Conservation (phyloP, 1,140 invertebrate species). For the Cydia fagiglandana region DNA sequence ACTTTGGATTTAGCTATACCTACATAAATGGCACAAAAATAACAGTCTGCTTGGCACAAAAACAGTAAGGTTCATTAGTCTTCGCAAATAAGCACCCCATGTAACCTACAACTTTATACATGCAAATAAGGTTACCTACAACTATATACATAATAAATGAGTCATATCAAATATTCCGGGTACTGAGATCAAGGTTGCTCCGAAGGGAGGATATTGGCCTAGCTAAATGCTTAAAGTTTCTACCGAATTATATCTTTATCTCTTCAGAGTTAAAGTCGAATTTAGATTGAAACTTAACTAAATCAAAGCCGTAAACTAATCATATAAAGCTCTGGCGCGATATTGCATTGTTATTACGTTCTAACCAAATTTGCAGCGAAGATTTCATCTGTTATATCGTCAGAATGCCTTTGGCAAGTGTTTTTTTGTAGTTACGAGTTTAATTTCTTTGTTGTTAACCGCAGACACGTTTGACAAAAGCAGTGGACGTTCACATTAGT, state of each 20-base stretch:
- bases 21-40: neutral
- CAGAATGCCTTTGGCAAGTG: neutral
- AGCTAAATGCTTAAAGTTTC: conserved; percentile 36
- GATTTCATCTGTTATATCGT: neutral
- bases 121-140: conserved; percentile 34
- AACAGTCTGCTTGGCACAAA: neutral
- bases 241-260: neutral
- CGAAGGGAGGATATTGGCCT: conserved; percentile 51
- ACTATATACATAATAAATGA: conserved; percentile 40
- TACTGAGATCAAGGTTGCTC: conserved; percentile 48
- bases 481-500: neutral
- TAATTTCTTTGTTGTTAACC: conserved; percentile 1
- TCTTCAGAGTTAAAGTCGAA: conserved; percentile 10
- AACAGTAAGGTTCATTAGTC: neutral
- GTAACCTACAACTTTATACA: conserved; percentile 27
- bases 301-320: conserved; percentile 21
- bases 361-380: conserved; percentile 2
- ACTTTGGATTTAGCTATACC: too few relatives aligned
- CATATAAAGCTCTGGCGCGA: conserved; percentile 11
- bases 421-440: neutral
- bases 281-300: conserved; percentile 5
- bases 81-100: conserved; percentile 24
- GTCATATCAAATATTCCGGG: conserved; percentile 40
- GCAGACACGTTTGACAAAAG: conserved; percentile 20
- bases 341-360: conserved; percentile 26